Percentiles rank a stretch among this genome's conserved stretches.
Evolutionary conservation across 2,888 invertebrate genomes (phyloP).

Genomic region (Ypsolopha scabrella): DNA sequence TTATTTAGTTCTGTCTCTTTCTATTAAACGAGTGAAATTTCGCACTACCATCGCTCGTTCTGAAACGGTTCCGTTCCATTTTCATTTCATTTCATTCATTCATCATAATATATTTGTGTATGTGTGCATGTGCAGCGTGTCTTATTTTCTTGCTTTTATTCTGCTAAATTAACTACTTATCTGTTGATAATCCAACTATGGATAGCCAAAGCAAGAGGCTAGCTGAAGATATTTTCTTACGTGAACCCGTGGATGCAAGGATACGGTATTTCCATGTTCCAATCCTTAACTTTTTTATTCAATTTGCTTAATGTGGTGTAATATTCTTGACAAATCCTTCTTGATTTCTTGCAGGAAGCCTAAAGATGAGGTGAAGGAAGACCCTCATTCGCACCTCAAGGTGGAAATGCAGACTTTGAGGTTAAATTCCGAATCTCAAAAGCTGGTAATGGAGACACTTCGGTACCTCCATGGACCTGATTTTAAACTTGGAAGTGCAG

Average conservation of each 20-base stretch:
- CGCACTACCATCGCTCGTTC: too few species aligned
- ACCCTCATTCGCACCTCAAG: conserved; percentile 69
- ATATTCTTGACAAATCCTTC: conserved; percentile 4
- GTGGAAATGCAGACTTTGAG: conserved; percentile 82
- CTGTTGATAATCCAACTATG: conserved; percentile 36
- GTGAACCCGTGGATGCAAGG: conserved; percentile 72
- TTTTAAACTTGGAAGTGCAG: conserved; percentile 66
- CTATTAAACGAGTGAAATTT: too few species aligned
- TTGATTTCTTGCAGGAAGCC: conserved; percentile 30
- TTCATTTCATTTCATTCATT: too few species aligned
- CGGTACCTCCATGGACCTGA: conserved; percentile 81
- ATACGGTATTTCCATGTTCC: conserved; percentile 50
- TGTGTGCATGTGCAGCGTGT: too few species aligned
- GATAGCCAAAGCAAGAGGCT: conserved; percentile 69
- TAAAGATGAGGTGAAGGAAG: conserved; percentile 54
- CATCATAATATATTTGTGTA: too few species aligned
- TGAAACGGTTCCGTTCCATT: too few species aligned
- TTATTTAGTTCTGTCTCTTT: too few species aligned
- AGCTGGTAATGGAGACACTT: conserved; percentile 79
- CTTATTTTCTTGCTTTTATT: too few species aligned
- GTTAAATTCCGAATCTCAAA: conserved; percentile 76
- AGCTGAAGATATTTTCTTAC: conserved; percentile 74
- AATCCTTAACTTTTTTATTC: conserved; percentile 12
- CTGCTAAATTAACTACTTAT: too few species aligned
- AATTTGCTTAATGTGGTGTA: not conserved